Conservation (phyloP, 2,888 invertebrate genomes). For the Eupithecia vulgata region DNA sequence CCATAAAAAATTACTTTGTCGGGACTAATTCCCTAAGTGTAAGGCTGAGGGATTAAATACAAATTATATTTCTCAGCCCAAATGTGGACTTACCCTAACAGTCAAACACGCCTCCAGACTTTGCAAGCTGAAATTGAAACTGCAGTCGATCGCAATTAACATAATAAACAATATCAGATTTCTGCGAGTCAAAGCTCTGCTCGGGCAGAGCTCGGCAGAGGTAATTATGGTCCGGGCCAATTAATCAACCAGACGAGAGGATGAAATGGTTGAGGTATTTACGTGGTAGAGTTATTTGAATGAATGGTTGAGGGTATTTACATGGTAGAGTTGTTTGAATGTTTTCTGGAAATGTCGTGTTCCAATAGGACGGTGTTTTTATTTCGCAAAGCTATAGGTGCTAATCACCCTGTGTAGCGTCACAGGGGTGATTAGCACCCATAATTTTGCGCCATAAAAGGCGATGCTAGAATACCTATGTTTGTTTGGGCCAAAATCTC, state of each 20-base stretch:
- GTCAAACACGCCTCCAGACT: constrained; percentile 16
- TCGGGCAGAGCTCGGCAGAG: constrained; percentile 5
- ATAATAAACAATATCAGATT: constrained; percentile 31
- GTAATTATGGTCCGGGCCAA: constrained; percentile 11
- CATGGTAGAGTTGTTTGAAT: background rate
- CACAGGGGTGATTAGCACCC: too few species aligned
- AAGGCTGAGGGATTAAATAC: too few species aligned
- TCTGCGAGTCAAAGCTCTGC: constrained; percentile 12
- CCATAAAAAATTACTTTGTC: too few species aligned
- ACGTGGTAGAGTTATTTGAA: background rate
- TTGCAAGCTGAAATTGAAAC: constrained; percentile 24
- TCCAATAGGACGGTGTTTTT: background rate
- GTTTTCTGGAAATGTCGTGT: background rate
- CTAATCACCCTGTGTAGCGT: too few species aligned
- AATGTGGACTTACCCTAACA: constrained; percentile 9
- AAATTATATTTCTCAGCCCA: too few species aligned
- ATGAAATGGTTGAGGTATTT: background rate
- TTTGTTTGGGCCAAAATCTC: too few species aligned
- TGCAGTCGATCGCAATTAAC: constrained; percentile 32
- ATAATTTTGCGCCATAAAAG: too few species aligned
- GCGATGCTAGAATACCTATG: too few species aligned
- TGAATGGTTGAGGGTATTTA: background rate
- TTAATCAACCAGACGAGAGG: constrained; percentile 15
- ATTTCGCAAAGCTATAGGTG: too few species aligned
- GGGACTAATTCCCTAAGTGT: too few species aligned